These are phyloP conservation scores for Onychomys arenicola DNA, from an alignment of 2,797 vertebrate genomes.

Conservation along the genomic window DNA sequence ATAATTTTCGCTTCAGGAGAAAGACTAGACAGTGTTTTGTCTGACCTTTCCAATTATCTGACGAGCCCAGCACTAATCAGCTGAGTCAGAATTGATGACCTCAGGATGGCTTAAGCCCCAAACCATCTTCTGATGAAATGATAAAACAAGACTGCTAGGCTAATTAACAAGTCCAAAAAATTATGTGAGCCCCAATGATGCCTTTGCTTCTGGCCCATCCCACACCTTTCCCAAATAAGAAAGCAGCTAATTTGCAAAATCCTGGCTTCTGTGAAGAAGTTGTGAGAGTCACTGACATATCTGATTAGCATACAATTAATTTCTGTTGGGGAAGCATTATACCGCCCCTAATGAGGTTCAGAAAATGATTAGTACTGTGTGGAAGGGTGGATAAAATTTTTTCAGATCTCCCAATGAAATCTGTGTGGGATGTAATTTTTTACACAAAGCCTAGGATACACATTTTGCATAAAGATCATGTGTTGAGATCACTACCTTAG, in stretches of 20 bases:
- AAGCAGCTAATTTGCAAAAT: conserved; percentile 84
- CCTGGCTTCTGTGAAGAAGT: conserved; percentile 83
- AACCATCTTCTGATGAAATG: conserved; percentile 85
- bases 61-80: conserved; percentile 85
- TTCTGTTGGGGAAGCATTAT: conserved; percentile 71
- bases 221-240: conserved; percentile 85
- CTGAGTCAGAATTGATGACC: conserved; percentile 86
- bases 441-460: neutral
- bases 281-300: conserved; percentile 83
- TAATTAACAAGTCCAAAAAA: conserved; percentile 86
- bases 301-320: conserved; percentile 87
- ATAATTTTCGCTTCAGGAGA: conserved; percentile 69
- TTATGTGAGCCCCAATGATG: conserved; percentile 81
- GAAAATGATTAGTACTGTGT: conserved; percentile 33
- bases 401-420: conserved; percentile 74
- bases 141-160: conserved; percentile 83
- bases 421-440: conserved; percentile 56
- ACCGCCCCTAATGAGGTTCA: conserved; percentile 50
- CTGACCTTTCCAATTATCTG: conserved; percentile 81
- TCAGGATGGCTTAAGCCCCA: conserved; percentile 83
- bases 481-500: neutral
- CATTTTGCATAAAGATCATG: conserved; percentile 38
- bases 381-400: conserved; percentile 74
- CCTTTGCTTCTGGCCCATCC: conserved; percentile 79
- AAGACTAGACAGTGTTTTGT: conserved; percentile 57